Evolutionary conservation across 2,113 vertebrate species (phyloP), one percentile per base, ranked within the genome.

Genomic region (Buteo buteo): DNA sequence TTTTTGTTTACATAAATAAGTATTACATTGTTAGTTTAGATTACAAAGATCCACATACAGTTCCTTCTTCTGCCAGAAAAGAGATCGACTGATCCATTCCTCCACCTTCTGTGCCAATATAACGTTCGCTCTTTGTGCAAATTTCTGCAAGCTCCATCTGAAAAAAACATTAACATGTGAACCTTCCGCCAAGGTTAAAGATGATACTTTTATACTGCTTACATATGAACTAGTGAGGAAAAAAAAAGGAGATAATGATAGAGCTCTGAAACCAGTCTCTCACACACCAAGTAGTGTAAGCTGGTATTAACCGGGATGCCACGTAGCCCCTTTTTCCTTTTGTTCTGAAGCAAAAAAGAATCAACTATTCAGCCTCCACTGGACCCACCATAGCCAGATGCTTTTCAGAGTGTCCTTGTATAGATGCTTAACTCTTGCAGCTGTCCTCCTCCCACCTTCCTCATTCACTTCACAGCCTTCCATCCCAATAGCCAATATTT

Each of bases 1-100:
- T 67, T 76, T 90, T 70, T 66, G 10, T 82, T 94, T 78, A 38
- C 20, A 38, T 67, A 36, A 81, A 64, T 76, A 44, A 73, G 19
- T 32, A 52, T 45, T 77, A 70, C 7, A 6, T 11, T 85, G 57
- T 55, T 85, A 50, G 38, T 76, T 91, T 87, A 82, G 40, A 77
- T 61, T 72, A 62, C 31, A 79, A 79, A 89, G 16, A 64, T 93
- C 34, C 55, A 98, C 99, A 22, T 98, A 99, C 99, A 61, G 98
- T 99, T 98, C 99, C 99, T 97, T 98, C 98, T 95, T 99, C 99
- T 94, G 99, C 99, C 94, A 99, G 98, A 94, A 99, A 99, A 69
- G 99, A 99, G 95, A 99, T 99, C 7, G 99, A 99, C 96, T 99
- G 99, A 97, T 99, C 99, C 99, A 99, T 99, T 86, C 99, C 99